Conservation (phyloP, 2,113 vertebrate genomes). For the Chinchilla lanigera region DNA sequence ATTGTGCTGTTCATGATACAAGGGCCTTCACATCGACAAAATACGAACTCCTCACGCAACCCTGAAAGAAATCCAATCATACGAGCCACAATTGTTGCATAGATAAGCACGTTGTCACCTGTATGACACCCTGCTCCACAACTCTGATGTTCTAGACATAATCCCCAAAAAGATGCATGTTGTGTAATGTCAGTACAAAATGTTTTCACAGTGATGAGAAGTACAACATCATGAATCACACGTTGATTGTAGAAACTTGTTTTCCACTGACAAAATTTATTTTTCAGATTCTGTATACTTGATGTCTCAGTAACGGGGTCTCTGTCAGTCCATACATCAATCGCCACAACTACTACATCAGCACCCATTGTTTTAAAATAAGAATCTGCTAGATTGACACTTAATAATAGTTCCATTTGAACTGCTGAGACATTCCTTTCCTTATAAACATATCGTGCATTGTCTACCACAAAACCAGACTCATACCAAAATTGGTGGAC, state of each 20-base stretch:
- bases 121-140: neutral
- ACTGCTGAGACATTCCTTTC: neutral
- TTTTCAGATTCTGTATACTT: fast-evolving
- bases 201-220: neutral
- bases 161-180: fast-evolving
- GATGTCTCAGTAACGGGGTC: neutral
- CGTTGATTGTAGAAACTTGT: neutral
- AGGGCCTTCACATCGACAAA: neutral
- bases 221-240: neutral
- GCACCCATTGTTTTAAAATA: neutral
- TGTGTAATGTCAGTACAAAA: fast-evolving
- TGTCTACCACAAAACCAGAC: neutral
- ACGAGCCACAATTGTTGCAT: neutral
- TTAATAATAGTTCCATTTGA: neutral
- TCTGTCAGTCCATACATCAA: neutral
- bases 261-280: neutral
- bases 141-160: fast-evolving
- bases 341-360: neutral
- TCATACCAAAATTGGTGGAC: neutral
- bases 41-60: fast-evolving
- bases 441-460: neutral
- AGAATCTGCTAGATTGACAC: neutral
- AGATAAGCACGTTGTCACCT: neutral
- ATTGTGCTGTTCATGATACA: neutral
- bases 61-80: neutral